Conservation (phyloP, 2,797 vertebrate genomes). For the Balearica regulorum region DNA sequence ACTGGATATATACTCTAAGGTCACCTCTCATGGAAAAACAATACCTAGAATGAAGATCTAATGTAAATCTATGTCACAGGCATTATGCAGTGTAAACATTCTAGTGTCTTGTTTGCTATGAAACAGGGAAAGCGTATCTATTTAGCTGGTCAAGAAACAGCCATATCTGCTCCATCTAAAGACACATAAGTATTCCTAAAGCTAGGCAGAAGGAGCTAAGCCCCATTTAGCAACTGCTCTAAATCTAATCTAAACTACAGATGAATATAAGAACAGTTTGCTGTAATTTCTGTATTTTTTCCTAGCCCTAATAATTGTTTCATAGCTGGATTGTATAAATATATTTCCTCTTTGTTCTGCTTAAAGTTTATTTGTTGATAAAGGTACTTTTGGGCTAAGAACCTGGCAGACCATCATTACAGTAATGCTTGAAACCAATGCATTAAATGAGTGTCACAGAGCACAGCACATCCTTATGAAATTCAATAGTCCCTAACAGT, state of each 20-base stretch:
- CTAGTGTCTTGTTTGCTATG: neutral
- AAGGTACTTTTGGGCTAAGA: neutral
- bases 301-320: neutral
- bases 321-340: neutral
- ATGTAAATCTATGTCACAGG: neutral
- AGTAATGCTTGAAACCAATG: neutral
- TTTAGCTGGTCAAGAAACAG: neutral
- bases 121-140: neutral
- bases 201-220: neutral
- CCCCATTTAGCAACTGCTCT: neutral
- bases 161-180: neutral
- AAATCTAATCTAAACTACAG: neutral
- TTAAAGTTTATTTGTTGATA: neutral
- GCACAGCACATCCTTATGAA: neutral
- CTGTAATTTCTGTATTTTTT: neutral
- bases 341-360: neutral
- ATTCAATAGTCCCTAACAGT: neutral
- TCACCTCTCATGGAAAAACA: neutral
- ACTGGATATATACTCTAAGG: neutral
- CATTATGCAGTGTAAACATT: neutral
- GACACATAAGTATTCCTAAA: neutral
- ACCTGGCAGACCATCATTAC: neutral
- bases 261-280: neutral
- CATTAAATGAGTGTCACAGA: neutral
- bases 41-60: neutral